Percentiles rank a stretch among this genome's conserved stretches.
These are phyloP conservation scores for Gryllus bimaculatus DNA, from an alignment of 1,140 invertebrate species.

Conservation along the genomic window DNA sequence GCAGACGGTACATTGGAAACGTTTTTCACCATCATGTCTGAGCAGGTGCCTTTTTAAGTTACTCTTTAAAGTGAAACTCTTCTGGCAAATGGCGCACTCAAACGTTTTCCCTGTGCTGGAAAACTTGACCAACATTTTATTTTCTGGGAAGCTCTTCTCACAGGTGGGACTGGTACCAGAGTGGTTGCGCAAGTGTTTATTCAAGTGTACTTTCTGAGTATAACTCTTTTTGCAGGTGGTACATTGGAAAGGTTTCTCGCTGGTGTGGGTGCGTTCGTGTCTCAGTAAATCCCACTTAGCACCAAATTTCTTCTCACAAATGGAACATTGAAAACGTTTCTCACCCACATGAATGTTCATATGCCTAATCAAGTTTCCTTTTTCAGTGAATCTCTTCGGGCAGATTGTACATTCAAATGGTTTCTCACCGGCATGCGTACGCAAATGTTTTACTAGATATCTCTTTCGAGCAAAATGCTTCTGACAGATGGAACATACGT, in stretches of 20 bases:
- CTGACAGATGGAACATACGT: background rate
- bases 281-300: conserved; percentile 12
- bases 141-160: too few relatives aligned
- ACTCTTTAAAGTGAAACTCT: too few relatives aligned
- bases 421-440: conserved; percentile 28
- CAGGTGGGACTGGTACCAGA: too few relatives aligned
- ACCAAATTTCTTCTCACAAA: conserved; percentile 22
- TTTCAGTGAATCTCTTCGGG: conserved; percentile 33
- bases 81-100: too few relatives aligned
- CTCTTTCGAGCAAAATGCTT: background rate
- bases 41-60: too few relatives aligned
- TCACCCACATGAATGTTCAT: conserved; percentile 31
- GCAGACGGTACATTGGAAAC: too few relatives aligned
- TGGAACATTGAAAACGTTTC: conserved; percentile 30
- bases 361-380: conserved; percentile 34
- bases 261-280: conserved; percentile 17
- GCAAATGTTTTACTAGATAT: background rate
- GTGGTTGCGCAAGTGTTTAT: background rate
- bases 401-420: conserved; percentile 34
- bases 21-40: too few relatives aligned
- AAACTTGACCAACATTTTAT: too few relatives aligned
- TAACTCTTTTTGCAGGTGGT: background rate
- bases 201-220: background rate
- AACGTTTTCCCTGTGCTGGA: too few relatives aligned
- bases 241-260: background rate